phyloP scores from a whole-genome alignment of 2,888 invertebrate species.

The Agrotis puta region DNA sequence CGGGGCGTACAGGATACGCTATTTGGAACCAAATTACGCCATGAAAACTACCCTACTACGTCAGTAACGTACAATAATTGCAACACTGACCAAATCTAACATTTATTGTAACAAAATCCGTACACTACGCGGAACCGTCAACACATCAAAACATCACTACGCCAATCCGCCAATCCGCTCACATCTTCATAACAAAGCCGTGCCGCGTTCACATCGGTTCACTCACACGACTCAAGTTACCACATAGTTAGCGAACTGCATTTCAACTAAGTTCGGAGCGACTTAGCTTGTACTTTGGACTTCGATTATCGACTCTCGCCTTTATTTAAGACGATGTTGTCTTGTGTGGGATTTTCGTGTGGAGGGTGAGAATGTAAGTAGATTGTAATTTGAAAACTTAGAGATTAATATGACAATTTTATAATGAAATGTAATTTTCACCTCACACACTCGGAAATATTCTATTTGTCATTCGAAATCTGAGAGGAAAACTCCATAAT shows the following conservation, averaged over 20 bases:
- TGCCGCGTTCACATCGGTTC: constrained; percentile 24
- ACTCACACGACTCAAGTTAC: constrained; percentile 33
- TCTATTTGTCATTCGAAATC: too few species aligned
- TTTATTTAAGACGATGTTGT: constrained; percentile 20
- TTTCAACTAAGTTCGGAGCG: constrained; percentile 41
- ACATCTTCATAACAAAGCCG: constrained; percentile 24
- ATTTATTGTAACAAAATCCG: background rate
- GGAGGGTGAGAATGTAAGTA: background rate
- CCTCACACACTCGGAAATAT: too few species aligned
- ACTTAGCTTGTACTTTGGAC: constrained; percentile 36
- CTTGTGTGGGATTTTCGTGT: constrained; percentile 20
- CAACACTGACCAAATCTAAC: background rate
- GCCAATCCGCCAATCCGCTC: constrained; percentile 14
- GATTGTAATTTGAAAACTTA: background rate
- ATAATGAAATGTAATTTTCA: background rate
- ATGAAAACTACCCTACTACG: background rate
- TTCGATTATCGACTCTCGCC: constrained; percentile 31
- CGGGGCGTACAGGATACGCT: too few species aligned
- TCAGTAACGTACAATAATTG: background rate
- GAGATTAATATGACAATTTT: background rate
- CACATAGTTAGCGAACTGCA: constrained; percentile 63
- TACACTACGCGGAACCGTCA: constrained; percentile 7
- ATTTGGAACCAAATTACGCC: background rate
- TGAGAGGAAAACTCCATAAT: too few species aligned
- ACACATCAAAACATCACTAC: constrained; percentile 13